Evolutionary conservation across 2,888 invertebrate genomes (phyloP).

Genomic region (Rhodophaea formosa): DNA sequence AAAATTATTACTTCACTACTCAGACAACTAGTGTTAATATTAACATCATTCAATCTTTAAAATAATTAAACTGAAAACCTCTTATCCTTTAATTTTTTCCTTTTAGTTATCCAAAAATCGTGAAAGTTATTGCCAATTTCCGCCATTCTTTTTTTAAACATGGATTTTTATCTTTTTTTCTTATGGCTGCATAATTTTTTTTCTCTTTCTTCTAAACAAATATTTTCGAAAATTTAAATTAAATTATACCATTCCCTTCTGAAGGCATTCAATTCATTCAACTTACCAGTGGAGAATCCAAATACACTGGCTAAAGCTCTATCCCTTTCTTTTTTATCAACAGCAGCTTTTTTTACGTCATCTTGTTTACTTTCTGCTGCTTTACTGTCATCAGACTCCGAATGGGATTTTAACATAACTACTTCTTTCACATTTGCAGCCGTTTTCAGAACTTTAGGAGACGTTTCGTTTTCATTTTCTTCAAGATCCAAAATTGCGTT

Average conservation of each 20-base stretch:
- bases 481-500: constrained; percentile 15
- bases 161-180: too few relatives aligned
- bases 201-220: too few relatives aligned
- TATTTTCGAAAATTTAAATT: too few relatives aligned
- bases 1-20: constrained; percentile 12
- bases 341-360: constrained; percentile 17
- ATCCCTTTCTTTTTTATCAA: constrained; percentile 40
- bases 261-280: constrained; percentile 6
- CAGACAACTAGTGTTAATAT: too few relatives aligned
- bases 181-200: too few relatives aligned
- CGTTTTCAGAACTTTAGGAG: neutral
- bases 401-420: constrained; percentile 47
- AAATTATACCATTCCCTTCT: neutral
- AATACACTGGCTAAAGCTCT: constrained; percentile 58
- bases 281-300: constrained; percentile 72
- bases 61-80: neutral
- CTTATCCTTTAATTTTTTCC: neutral
- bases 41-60: too few relatives aligned
- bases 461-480: constrained; percentile 8
- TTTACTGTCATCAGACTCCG: constrained; percentile 41
- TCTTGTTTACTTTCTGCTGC: constrained; percentile 19
- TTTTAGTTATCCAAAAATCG: neutral
- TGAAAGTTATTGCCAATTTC: neutral
- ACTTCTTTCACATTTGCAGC: constrained; percentile 32
- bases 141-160: neutral